phyloP scores from a whole-genome alignment of 2,113 vertebrate species.

The Oryzias celebensis region DNA sequence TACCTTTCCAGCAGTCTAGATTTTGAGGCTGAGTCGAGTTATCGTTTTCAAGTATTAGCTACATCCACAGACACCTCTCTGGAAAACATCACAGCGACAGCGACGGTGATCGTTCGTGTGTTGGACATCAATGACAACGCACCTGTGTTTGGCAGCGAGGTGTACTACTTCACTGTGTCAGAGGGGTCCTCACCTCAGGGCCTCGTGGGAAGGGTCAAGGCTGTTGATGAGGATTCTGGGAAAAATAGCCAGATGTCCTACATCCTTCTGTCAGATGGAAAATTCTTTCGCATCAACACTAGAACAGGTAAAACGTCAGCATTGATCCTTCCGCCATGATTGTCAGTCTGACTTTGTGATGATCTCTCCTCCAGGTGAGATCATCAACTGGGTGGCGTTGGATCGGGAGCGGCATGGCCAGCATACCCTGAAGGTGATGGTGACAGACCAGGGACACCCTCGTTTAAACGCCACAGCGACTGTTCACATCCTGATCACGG shows the following conservation, averaged over 20 bases:
- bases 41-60: slow-evolving; percentile 80
- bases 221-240: slow-evolving; percentile 84
- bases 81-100: slow-evolving; percentile 68
- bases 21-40: slow-evolving; percentile 77
- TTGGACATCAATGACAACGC: slow-evolving; percentile 90
- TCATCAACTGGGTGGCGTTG: slow-evolving; percentile 85
- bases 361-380: slow-evolving; percentile 79
- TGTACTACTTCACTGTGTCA: slow-evolving; percentile 84
- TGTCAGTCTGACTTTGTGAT: not conserved
- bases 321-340: not conserved
- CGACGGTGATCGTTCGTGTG: slow-evolving; percentile 80
- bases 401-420: slow-evolving; percentile 82
- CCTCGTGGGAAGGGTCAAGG: slow-evolving; percentile 82
- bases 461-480: slow-evolving; percentile 78
- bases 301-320: slow-evolving; percentile 83
- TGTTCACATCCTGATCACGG: slow-evolving; percentile 78
- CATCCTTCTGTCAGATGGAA: slow-evolving; percentile 88
- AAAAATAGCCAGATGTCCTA: slow-evolving; percentile 88
- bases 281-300: slow-evolving; percentile 89
- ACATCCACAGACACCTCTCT: slow-evolving; percentile 33
- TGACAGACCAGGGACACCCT: slow-evolving; percentile 83
- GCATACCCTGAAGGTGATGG: slow-evolving; percentile 83
- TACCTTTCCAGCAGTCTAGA: slow-evolving; percentile 80
- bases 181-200: slow-evolving; percentile 82
- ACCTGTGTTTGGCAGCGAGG: slow-evolving; percentile 77